Evolutionary conservation across 2,888 invertebrate species (phyloP), one percentile per base, ranked within the genome.

Genomic region (Incurvaria masculella): DNA sequence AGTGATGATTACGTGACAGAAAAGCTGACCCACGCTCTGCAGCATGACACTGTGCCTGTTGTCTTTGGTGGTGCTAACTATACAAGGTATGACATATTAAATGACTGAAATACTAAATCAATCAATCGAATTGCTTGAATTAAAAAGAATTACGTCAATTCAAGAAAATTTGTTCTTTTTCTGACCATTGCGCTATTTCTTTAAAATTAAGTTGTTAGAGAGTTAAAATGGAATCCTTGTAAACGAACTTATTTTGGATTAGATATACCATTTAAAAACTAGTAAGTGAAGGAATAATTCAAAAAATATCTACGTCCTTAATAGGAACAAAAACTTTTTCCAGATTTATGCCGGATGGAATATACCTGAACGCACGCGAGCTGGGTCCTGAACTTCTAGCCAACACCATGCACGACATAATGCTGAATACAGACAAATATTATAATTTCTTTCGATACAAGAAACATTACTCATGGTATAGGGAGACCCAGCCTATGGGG

Each of bases 1-100:
- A 55, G 62, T 26, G 63, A 65, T 45, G 76, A 78, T 54, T 76
- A 72, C 48, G 71, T 75, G 10, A 68, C 73, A 1, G 73, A 72
- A 47, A 68, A 68, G 45, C 42, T 74, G 44, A 50, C 73, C 50
- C 60, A 69, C 54, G 63, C 80, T 2, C 58, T 81, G 44, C 78
- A 80, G 54, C 80, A 83, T 65, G 79, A 82, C 57, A 70, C 85
- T 2, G 74, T 88, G 17, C 88, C 88, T 1, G 79, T 88, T 23
- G 87, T 86, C 6, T 85, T 80, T 68, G 87, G 88, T 2, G 85
- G 83, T n/a, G 82, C 82, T 19, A 79, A 88, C 66, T 88, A 88
- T 65, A 65, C 64, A 2, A 66, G 72, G 73, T 72, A 59, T n/a
- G n/a, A n/a, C n/a, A n/a, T n/a, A n/a, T n/a, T n/a, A n/a, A 8